Base-by-base conservation (phyloP, 2,888 invertebrate genomes). In the Epirrita christyi region DNA sequence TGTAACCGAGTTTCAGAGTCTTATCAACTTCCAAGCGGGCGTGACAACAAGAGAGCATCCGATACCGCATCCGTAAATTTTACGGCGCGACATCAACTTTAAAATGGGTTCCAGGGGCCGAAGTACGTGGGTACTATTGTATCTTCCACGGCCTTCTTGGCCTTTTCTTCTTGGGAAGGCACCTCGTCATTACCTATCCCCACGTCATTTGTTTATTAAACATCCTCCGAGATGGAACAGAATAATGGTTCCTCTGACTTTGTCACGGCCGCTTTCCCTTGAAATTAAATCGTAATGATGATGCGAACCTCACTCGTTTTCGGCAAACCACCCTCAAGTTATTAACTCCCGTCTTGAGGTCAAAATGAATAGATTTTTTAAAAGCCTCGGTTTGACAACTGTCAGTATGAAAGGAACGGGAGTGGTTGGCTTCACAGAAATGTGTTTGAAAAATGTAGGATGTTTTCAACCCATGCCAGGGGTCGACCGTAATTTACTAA, bases 191-290 rank as follows among this genome's bases (percentile, higher is more conserved):
- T 86, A 85, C 80, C 77, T 78, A 74, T 79, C 78, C 85, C 83
- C 84, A 85, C 86, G 84, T 89, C 89, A 89, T 90, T 89, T 89
- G 90, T 89, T 89, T 89, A 89, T 88, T 86, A 90, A 90, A 87
- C 88, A 87, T 85, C 86, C 87, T 84, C 80, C 80, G 83, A 88
- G 88, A 87, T 86, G 86, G 88, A 88, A 89, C 85, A 80, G 81
- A 85, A 89, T 90, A 91, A 91, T 90, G 86, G 88, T 77, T 75
- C 71, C 76, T 80, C 78, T 84, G 89, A 88, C 87, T 87, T 88
- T 86, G 89, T 87, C 88, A 85, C 81, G 86, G 83, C 76, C 85
- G 85, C 83, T 86, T 88, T 88, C 86, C 85, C 83, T 81, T 78
- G 78, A 86, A 88, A 89, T 91, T 89, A 88, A 91, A 91, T 88